phyloP scores from a whole-genome alignment of 2,888 invertebrate species.

The Tachina lurida region DNA sequence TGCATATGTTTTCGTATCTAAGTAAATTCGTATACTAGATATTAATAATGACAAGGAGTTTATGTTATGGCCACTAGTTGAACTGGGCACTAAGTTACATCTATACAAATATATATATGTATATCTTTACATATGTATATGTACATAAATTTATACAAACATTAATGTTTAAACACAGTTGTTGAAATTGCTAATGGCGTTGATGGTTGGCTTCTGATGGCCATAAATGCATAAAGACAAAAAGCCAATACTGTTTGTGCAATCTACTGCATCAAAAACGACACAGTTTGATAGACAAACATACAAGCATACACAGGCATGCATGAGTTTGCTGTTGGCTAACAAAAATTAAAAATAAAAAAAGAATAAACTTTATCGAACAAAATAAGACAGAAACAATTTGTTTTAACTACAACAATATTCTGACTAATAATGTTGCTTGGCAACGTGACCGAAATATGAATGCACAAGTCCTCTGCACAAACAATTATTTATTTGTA shows the following conservation, averaged over 20 bases:
- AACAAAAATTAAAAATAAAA: slow-evolving; percentile 8
- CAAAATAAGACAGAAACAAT: slow-evolving; percentile 26
- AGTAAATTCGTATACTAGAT: not conserved
- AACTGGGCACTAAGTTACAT: slow-evolving; percentile 19
- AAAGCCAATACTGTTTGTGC: slow-evolving; percentile 57
- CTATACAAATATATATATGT: not conserved
- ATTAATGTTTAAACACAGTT: slow-evolving; percentile 24
- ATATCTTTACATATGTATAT: no score
- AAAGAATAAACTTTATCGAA: not conserved
- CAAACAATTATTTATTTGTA: slow-evolving; percentile 35
- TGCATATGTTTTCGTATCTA: not conserved
- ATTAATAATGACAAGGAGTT: slow-evolving; percentile 35
- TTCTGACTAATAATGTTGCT: slow-evolving; percentile 2
- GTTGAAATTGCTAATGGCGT: slow-evolving; percentile 51
- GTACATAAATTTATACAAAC: not conserved
- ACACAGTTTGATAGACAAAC: not conserved
- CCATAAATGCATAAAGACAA: slow-evolving; percentile 59
- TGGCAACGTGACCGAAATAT: slow-evolving; percentile 35
- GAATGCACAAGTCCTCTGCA: not conserved
- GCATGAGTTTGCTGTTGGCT: slow-evolving; percentile 9
- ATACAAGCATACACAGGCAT: not conserved
- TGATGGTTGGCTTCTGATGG: slow-evolving; percentile 60
- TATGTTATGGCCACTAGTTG: slow-evolving; percentile 58
- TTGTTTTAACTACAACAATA: slow-evolving; percentile 11
- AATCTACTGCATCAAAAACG: slow-evolving; percentile 21